A percentile compares a stretch with the other conserved stretches of the same genome.
Conservation (phyloP, 2,888 invertebrate species). For the Melolontha melolontha region DNA sequence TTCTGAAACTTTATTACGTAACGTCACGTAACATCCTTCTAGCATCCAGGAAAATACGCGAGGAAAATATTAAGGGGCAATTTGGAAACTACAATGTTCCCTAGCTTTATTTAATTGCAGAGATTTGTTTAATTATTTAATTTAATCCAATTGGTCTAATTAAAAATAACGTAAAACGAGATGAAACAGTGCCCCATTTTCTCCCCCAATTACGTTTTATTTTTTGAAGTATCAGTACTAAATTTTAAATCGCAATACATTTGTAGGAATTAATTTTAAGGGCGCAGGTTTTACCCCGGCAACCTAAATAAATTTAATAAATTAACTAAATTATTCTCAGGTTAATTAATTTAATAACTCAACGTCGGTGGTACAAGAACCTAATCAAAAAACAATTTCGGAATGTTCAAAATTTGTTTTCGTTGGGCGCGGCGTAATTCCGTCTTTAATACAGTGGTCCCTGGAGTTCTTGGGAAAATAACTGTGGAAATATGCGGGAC, state of each 20-base stretch:
- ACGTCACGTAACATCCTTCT: too few relatives aligned
- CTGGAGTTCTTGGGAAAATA: constrained; percentile 21
- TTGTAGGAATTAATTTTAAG: constrained; percentile 23
- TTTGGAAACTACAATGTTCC: too few relatives aligned
- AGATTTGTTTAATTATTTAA: too few relatives aligned
- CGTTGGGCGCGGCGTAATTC: constrained; percentile 14
- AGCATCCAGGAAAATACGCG: too few relatives aligned
- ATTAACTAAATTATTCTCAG: constrained; percentile 22
- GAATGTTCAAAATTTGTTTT: constrained; percentile 32
- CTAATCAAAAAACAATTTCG: constrained; percentile 36
- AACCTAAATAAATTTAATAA: constrained; percentile 19
- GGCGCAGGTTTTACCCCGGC: background rate
- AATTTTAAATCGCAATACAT: constrained; percentile 11
- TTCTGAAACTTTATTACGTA: too few relatives aligned
- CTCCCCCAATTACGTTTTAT: too few relatives aligned
- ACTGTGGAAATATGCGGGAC: constrained; percentile 32
- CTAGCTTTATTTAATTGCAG: too few relatives aligned
- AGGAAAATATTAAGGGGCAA: too few relatives aligned
- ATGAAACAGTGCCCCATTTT: too few relatives aligned
- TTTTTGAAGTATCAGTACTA: constrained; percentile 2
- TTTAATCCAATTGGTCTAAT: too few relatives aligned
- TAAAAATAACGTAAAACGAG: too few relatives aligned
- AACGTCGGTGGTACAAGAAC: constrained; percentile 25
- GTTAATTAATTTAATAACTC: constrained; percentile 38
- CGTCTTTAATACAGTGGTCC: constrained; percentile 11